phyloP scores from a whole-genome alignment of 2,888 invertebrate genomes.

The Ochlodes sylvanus region DNA sequence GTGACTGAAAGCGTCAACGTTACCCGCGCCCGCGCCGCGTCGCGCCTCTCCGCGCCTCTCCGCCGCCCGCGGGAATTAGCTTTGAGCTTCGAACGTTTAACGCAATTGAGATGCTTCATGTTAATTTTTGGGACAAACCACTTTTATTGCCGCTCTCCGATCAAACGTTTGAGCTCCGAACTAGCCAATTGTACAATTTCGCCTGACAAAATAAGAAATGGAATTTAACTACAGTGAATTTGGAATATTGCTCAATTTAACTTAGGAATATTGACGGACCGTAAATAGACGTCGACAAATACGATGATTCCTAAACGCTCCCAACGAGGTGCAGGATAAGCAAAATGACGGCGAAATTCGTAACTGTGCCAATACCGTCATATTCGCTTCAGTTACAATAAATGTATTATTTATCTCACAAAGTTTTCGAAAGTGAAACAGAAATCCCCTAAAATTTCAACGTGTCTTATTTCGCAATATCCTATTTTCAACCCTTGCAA shows the following conservation, averaged over 20 bases:
- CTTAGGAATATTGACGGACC: neutral
- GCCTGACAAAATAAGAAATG: slow-evolving; percentile 2
- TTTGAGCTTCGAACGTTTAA: slow-evolving; percentile 52
- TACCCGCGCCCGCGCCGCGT: slow-evolving; percentile 46
- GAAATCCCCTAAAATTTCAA: neutral
- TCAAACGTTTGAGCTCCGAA: slow-evolving; percentile 12
- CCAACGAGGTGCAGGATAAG: too few species aligned
- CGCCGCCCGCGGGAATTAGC: slow-evolving; percentile 62
- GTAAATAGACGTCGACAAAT: neutral
- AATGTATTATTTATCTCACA: too few species aligned
- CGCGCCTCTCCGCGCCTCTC: slow-evolving; percentile 43
- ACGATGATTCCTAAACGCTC: too few species aligned
- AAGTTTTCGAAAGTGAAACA: neutral
- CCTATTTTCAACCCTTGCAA: slow-evolving; percentile 12
- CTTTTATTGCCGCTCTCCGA: slow-evolving; percentile 8
- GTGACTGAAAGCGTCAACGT: slow-evolving; percentile 71
- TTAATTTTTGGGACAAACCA: slow-evolving; percentile 34
- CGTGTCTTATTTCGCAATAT: neutral
- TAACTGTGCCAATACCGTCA: too few species aligned
- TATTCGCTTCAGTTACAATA: too few species aligned
- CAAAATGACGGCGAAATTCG: too few species aligned
- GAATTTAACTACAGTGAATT: neutral
- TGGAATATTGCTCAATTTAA: neutral
- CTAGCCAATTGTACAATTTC: neutral
- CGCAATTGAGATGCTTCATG: slow-evolving; percentile 45